These are phyloP conservation scores for Muschampia plurimacula DNA, from an alignment of 2,888 invertebrate genomes.

Conservation along the genomic window DNA sequence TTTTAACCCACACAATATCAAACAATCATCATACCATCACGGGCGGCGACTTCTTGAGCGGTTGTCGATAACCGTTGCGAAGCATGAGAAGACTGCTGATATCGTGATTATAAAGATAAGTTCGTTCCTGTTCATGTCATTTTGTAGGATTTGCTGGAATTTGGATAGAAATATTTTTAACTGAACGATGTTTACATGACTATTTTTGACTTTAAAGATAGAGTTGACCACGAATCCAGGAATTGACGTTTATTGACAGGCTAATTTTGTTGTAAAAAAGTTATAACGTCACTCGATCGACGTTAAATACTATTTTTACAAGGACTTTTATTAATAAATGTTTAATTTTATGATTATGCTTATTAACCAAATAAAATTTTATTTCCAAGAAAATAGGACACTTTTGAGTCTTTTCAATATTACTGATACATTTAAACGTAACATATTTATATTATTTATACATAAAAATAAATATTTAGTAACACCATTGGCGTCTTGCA, in stretches of 20 bases:
- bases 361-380: too few species aligned
- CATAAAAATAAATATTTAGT: too few species aligned
- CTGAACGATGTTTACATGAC: background rate
- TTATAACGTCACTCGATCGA: too few species aligned
- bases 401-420: too few species aligned
- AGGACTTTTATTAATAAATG: too few species aligned
- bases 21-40: slow-evolving; percentile 50
- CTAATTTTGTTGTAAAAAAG: too few species aligned
- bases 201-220: background rate
- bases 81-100: slow-evolving; percentile 62
- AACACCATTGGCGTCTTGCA: too few species aligned
- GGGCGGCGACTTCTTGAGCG: slow-evolving; percentile 47
- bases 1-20: background rate
- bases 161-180: background rate
- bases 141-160: slow-evolving; percentile 37
- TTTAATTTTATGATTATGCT: too few species aligned
- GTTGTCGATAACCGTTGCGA: slow-evolving; percentile 60
- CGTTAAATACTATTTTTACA: too few species aligned
- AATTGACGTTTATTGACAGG: slow-evolving; percentile 4
- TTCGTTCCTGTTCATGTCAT: slow-evolving; percentile 66
- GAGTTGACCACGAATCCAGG: background rate
- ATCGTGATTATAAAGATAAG: slow-evolving; percentile 57
- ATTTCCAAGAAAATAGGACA: too few species aligned
- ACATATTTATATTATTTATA: too few species aligned
- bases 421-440: too few species aligned